Base-by-base conservation (phyloP, 2,888 invertebrate species). In the Dimorphilus gyrociliatus region DNA sequence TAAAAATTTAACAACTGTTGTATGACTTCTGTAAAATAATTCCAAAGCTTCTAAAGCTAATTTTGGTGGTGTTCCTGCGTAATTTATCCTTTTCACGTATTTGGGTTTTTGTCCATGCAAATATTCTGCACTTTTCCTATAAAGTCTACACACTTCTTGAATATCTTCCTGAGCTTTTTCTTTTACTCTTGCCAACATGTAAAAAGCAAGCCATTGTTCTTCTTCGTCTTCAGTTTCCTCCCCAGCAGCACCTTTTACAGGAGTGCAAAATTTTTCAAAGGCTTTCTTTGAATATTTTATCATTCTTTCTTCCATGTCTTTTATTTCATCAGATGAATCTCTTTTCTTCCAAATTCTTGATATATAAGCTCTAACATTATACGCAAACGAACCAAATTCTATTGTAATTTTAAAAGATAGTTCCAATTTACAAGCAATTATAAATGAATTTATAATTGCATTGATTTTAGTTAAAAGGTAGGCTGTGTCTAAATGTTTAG, bases 101-200 rank as follows among this genome's bases (percentile, higher is more conserved):
- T 73, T 72, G 1, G 85, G 85, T 38, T 74, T 74, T 42, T 77
- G 76, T 60, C 80, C 75, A 47, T 77, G 72, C 12, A 88, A 66
- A 51, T 76, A 72, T 48, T 75, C 72, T 12, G 76, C 73, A 3
- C n/a, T n/a, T n/a, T n/a, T n/a, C n/a, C n/a, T n/a, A n/a, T n/a
- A n/a, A n/a, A n/a, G 18, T 16, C 27, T 12, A 4, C 12, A 14
- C 12, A 17, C 25, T 13, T 27, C 18, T 10, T 32, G 16, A 5
- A 28, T 17, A 12, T 38, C 25, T 8, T 16, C 16, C 12, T 25
- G 23, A 15, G 23, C 13, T 53, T 90, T 92, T 59, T 90, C 88
- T 0, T 78, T 73, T 30, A 88, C 78, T 71, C 92, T 92, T 0
- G 85, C 90, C n/a, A 90, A 66, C 79, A 90, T 85, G 53, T 88